These are phyloP conservation scores for Psilopsiagon aurifrons DNA, from an alignment of 2,113 vertebrate genomes.

Conservation along the genomic window DNA sequence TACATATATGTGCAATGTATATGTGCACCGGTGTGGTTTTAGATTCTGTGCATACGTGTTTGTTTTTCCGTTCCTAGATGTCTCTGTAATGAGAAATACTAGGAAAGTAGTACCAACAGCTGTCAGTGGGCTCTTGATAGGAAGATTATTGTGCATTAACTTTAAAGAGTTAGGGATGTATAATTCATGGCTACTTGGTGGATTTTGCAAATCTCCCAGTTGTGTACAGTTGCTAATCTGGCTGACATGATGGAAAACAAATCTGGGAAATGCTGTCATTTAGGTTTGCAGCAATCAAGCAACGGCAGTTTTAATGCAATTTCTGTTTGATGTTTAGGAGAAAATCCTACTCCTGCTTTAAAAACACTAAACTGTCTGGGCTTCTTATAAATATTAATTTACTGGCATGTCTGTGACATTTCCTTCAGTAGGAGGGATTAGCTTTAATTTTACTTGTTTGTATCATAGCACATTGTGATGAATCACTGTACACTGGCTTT, in stretches of 20 bases:
- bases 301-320: neutral
- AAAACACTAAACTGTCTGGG: neutral
- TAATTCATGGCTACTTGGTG: constrained; percentile 55
- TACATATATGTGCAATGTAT: neutral
- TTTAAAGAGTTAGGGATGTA: constrained; percentile 55
- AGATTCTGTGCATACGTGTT: neutral
- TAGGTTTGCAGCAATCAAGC: neutral
- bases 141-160: constrained; percentile 33
- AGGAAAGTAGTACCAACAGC: neutral
- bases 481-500: neutral
- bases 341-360: neutral
- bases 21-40: neutral
- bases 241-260: constrained; percentile 49
- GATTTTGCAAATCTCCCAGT: constrained; percentile 44
- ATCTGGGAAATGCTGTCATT: neutral
- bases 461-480: neutral
- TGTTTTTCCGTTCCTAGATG: neutral
- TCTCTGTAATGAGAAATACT: neutral
- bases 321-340: neutral
- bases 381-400: constrained; percentile 26
- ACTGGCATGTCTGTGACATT: neutral
- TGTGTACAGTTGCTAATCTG: constrained; percentile 59
- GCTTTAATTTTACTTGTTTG: neutral
- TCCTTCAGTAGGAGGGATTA: neutral
- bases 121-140: neutral